A percentile compares a stretch with the other conserved stretches of the same genome.
Conservation (phyloP, 2,113 vertebrate genomes). For the Maccullochella peelii region DNA sequence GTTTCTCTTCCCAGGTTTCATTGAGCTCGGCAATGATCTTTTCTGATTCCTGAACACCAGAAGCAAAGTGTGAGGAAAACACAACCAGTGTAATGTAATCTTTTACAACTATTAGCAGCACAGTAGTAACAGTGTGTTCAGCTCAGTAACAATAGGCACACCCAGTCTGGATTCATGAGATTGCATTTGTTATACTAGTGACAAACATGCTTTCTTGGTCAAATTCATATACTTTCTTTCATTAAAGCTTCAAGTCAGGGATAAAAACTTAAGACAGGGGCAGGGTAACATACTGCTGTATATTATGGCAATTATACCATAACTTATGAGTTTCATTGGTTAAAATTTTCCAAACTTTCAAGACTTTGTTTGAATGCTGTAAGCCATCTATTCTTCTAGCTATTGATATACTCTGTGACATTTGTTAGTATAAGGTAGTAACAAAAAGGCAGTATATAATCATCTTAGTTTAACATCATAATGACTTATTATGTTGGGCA, state of each 20-base stretch:
- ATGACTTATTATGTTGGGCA: background rate
- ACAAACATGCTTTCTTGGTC: background rate
- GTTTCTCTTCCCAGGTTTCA: conserved; percentile 91
- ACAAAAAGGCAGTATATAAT: background rate
- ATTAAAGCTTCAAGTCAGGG: background rate
- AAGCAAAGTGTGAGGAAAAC: conserved; percentile 4
- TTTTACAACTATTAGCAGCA: background rate
- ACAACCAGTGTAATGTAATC: background rate
- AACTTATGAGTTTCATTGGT: background rate
- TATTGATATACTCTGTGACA: background rate
- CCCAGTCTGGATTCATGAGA: background rate
- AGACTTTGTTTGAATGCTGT: no score
- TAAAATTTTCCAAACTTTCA: no score
- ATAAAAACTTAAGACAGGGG: background rate
- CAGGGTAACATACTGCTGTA: background rate
- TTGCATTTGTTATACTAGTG: background rate
- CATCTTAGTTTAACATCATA: background rate
- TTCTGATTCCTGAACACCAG: conserved; percentile 91
- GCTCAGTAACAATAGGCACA: background rate
- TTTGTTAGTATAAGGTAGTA: background rate
- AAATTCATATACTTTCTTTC: background rate
- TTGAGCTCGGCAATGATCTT: conserved; percentile 99
- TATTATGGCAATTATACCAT: background rate
- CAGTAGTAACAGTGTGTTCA: background rate
- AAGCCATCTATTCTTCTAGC: conserved; percentile 48